phyloP scores from a whole-genome alignment of 2,113 vertebrate genomes.

The Heteronetta atricapilla region DNA sequence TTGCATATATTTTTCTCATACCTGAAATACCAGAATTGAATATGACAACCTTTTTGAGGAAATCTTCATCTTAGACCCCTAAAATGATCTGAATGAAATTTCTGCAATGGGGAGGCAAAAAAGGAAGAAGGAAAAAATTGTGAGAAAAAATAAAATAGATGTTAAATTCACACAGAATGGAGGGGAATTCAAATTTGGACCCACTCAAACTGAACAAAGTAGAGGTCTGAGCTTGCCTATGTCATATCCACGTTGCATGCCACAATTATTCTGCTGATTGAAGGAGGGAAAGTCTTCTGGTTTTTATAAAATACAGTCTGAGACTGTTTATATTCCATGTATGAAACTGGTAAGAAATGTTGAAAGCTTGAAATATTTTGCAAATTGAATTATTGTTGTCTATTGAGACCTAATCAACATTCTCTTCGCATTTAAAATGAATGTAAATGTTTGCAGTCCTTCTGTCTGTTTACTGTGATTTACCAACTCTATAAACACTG shows the following conservation, averaged over 20 bases:
- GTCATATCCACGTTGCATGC: not conserved
- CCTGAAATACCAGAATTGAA: not conserved
- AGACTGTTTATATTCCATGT: not conserved
- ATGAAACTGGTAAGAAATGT: not conserved
- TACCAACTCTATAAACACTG: not conserved
- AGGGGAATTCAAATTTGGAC: not conserved
- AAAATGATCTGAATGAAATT: not conserved
- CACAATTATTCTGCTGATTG: not conserved
- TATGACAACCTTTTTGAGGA: not conserved
- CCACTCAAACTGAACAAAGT: not conserved
- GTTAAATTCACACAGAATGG: not conserved
- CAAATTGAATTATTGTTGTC: not conserved
- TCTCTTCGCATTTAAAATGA: not conserved
- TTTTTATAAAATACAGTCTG: not conserved
- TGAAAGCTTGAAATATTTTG: not conserved
- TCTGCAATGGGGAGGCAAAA: not conserved
- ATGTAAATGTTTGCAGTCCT: not conserved
- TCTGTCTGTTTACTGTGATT: not conserved
- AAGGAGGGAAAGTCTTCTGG: not conserved
- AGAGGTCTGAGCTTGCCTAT: not conserved
- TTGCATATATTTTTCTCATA: not conserved
- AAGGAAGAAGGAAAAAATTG: not conserved
- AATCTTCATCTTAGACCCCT: not conserved
- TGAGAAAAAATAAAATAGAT: not conserved
- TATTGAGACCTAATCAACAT: not conserved